Evolutionary conservation across 2,797 vertebrate species (phyloP), one percentile per base, ranked within the genome.

Genomic region (Cygnus olor): DNA sequence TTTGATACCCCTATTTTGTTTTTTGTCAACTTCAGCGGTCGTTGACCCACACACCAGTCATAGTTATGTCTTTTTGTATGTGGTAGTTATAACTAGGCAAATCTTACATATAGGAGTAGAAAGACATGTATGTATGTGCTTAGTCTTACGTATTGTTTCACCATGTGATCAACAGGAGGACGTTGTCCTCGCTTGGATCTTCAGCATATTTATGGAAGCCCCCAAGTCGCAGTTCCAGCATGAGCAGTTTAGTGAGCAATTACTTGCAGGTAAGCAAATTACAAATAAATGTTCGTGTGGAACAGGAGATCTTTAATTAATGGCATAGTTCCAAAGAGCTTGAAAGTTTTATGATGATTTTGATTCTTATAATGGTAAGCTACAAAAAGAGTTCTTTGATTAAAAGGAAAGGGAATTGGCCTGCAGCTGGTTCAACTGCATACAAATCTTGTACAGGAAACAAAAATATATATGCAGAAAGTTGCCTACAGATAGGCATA

Each of bases 151-250:
- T 89, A 19, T 94, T 77, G 8, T 80, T 90, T 81, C 73, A 91
- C 19, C 68, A 3, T 93, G 47, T 89, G 65, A 36, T 85, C 81
- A 85, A 51, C 97, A 99, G 99, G 97, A 98, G 99, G 88, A 99
- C 98, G 2, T 96, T 99, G 72, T 98, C 98, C 68, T 96, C 97
- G 1, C 94, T 97, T 87, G 98, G 97, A 90, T 99, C 99, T 76
- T 98, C 99, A 42, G 98, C 98, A 11, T 98, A 98, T 95, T 95
- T 98, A 88, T 99, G 99, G 99, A 99, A 98, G 95, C 97, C 99
- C 40, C 99, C 99, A 32, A 99, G 99, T 97, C 98, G 99, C 45
- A 99, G 99, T 96, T 99, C 99, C 93, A 99, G 99, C 96, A 98
- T 99, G 94, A 99, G 98, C 97, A 99, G 99, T 90, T 96, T 99